Evolutionary conservation across 2,888 invertebrate species (phyloP).

Genomic region (Polydrusus pterygomalis): DNA sequence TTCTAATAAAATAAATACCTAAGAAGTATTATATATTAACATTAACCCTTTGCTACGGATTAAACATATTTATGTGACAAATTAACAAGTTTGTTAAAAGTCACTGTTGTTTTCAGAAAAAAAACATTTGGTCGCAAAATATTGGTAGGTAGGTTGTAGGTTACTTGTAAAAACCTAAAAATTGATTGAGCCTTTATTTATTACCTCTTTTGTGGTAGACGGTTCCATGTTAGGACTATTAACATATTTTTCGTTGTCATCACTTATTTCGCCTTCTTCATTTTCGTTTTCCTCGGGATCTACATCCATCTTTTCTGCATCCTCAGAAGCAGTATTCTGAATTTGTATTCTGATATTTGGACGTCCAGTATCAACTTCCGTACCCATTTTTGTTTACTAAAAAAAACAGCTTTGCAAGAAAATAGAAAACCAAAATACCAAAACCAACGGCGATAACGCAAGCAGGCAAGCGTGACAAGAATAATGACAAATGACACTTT

Average conservation of each 20-base stretch:
- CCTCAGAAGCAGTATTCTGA: slow-evolving; percentile 67
- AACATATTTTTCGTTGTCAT: slow-evolving; percentile 57
- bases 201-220: slow-evolving; percentile 10
- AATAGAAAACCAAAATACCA: no score
- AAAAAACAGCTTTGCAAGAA: slow-evolving; percentile 5
- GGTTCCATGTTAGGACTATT: background rate
- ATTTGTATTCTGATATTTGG: slow-evolving; percentile 73
- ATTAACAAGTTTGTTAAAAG: no score
- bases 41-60: no score
- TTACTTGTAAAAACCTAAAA: no score
- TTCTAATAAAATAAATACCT: no score
- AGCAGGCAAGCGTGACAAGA: background rate
- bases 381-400: slow-evolving; percentile 36
- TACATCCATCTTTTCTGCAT: slow-evolving; percentile 73
- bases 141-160: no score
- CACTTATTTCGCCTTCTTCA: slow-evolving; percentile 72
- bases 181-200: no score
- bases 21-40: no score
- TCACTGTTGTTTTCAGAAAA: no score
- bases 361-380: slow-evolving; percentile 61
- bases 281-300: slow-evolving; percentile 58
- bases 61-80: no score
- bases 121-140: no score
- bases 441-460: background rate
- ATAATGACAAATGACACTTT: background rate